phyloP scores from a whole-genome alignment of 2,113 vertebrate genomes.

The Petroica traversi region DNA sequence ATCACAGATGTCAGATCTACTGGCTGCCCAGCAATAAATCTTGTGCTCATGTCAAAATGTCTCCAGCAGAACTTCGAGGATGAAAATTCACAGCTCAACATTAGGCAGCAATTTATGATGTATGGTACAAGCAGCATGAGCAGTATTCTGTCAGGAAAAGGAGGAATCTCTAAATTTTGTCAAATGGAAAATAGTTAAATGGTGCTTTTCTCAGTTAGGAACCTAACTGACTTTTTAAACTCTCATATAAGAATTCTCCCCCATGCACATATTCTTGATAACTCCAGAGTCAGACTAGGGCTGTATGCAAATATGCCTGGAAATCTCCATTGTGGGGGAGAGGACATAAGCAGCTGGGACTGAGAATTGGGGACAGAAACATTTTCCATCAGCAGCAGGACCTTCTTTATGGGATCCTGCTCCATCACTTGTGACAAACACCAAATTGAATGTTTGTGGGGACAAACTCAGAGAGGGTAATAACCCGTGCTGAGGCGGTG shows the following conservation, averaged over 20 bases:
- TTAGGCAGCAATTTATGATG: conserved; percentile 28
- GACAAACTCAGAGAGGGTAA: conserved; percentile 35
- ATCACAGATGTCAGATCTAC: not conserved
- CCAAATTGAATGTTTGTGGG: conserved; percentile 42
- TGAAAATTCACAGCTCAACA: conserved; percentile 15
- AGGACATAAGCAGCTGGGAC: not conserved
- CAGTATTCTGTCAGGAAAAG: not conserved
- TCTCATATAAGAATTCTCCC: not conserved
- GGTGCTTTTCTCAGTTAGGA: not conserved
- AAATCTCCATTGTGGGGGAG: not conserved
- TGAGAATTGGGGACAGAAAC: not conserved
- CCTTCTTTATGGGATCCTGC: conserved; percentile 26
- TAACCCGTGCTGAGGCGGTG: conserved; percentile 6
- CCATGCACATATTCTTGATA: not conserved
- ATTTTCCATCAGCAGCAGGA: not conserved
- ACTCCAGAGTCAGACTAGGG: not conserved
- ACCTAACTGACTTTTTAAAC: not conserved
- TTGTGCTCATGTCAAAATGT: conserved; percentile 23
- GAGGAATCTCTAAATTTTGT: not conserved
- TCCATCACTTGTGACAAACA: conserved; percentile 47
- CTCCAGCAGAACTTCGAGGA: not conserved
- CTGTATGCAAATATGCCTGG: not conserved
- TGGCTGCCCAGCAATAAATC: conserved; percentile 30
- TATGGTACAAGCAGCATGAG: not conserved
- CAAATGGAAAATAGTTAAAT: not conserved